phyloP scores from a whole-genome alignment of 2,888 invertebrate genomes.

The Pachymerium ferrugineum region DNA sequence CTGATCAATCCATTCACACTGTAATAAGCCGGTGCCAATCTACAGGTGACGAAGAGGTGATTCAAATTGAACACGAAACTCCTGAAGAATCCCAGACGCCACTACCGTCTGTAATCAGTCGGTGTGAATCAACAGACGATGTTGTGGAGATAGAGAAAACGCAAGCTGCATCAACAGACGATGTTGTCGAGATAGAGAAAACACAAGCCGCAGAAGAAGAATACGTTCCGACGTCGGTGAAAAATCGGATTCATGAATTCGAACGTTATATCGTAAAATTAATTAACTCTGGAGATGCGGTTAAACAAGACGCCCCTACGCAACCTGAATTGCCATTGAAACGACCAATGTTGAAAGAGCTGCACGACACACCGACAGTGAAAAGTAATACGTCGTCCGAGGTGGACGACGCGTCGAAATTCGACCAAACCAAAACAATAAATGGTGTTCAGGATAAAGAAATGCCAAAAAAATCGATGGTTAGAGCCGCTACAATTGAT shows the following conservation, averaged over 20 bases:
- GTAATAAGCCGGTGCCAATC: neutral
- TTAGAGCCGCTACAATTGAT: too few species aligned
- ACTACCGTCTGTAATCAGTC: neutral
- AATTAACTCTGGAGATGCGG: neutral
- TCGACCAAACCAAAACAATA: neutral
- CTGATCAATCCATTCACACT: neutral
- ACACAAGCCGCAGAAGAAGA: neutral
- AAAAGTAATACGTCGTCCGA: neutral
- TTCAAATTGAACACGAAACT: neutral
- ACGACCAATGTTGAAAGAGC: neutral
- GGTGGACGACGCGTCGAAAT: neutral
- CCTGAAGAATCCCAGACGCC: neutral
- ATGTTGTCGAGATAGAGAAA: neutral
- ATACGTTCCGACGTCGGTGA: neutral
- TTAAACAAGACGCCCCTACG: neutral
- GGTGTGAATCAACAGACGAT: neutral
- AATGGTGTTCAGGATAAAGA: too few species aligned
- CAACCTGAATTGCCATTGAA: neutral
- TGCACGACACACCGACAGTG: neutral
- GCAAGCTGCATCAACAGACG: neutral
- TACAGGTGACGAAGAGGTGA: neutral
- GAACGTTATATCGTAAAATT: neutral
- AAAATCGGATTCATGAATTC: neutral
- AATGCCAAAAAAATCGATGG: too few species aligned
- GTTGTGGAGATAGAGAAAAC: neutral